These are phyloP conservation scores for Pedionomus torquatus DNA, from an alignment of 2,113 vertebrate species.

Conservation along the genomic window DNA sequence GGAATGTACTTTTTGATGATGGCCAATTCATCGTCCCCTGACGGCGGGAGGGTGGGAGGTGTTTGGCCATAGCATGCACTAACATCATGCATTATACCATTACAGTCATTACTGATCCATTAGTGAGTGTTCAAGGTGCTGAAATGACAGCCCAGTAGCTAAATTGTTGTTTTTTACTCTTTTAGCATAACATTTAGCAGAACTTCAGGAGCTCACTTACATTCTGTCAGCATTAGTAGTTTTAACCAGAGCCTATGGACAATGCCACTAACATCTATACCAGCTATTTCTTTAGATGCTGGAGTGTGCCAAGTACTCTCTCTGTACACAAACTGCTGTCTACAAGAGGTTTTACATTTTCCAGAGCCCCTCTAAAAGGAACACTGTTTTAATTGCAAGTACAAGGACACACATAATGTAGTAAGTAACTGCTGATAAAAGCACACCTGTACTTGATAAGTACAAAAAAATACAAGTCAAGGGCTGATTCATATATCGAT, in stretches of 20 bases:
- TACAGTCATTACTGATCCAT: slow-evolving; percentile 75
- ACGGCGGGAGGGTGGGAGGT: slow-evolving; percentile 18
- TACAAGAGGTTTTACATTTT: background rate
- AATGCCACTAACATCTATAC: background rate
- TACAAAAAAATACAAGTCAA: background rate
- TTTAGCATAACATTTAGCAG: slow-evolving; percentile 53
- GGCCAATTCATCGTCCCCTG: slow-evolving; percentile 30
- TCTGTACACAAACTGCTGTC: background rate
- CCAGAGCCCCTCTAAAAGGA: background rate
- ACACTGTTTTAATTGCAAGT: background rate
- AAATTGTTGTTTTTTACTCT: slow-evolving; percentile 51
- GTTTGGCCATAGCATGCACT: slow-evolving; percentile 21
- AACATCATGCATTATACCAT: slow-evolving; percentile 46
- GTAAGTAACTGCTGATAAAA: background rate
- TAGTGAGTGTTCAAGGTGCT: slow-evolving; percentile 51
- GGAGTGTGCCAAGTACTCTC: background rate
- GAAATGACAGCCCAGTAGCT: slow-evolving; percentile 62
- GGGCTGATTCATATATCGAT: background rate
- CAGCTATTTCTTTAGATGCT: background rate
- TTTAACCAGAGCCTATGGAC: background rate
- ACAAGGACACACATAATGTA: background rate
- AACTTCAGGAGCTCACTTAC: background rate
- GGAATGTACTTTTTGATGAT: slow-evolving; percentile 3
- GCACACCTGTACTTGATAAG: background rate
- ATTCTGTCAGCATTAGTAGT: background rate